Evolutionary conservation across 2,888 invertebrate genomes (phyloP), one percentile per base, ranked within the genome.

Genomic region (Tinea pellionella): DNA sequence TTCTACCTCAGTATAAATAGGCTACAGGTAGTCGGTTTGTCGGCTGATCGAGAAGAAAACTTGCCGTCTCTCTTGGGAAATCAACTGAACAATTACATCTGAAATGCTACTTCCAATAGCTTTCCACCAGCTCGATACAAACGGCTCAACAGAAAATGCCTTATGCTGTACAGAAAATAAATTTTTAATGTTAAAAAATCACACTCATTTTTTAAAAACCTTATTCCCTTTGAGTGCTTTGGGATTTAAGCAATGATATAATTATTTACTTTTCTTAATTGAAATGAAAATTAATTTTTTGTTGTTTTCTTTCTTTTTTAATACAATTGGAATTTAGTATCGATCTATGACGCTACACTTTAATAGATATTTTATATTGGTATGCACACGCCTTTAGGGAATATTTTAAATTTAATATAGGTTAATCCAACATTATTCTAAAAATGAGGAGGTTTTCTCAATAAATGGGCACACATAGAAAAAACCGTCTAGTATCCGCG

Each of bases 81-180:
- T 86, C 84, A 85, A 67, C 75, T 72, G 77, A 76, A 82, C 86
- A 86, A 86, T 86, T 83, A 85, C 83, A 81, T 77, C 77, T 73
- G 76, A 73, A 81, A 80, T 75, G 77, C 77, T 75, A 73, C 74
- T 77, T 74, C 78, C 78, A 80, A 57, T 57, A 57, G 57, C 13
- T 57, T 55, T 57, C 57, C 19, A 32, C 19, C 55, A 57, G 32
- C 32, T 32, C 57, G 57, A 57, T 57, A 57, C 57, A 53, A 53
- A 53, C 57, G 30, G 57, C 30, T 57, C 57, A 24, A 53, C 53
- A 18, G 47, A 47, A 47, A 53, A 53, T 53, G 24, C 53, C 53
- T 53, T 53, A 53, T n/a, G 53, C 19, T 12, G 24, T 4, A 53
- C 24, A 24, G 19, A 53, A 53, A 53, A 53, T 53, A 18, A 53